phyloP scores from a whole-genome alignment of 2,888 invertebrate genomes.

The Coleophora deauratella region DNA sequence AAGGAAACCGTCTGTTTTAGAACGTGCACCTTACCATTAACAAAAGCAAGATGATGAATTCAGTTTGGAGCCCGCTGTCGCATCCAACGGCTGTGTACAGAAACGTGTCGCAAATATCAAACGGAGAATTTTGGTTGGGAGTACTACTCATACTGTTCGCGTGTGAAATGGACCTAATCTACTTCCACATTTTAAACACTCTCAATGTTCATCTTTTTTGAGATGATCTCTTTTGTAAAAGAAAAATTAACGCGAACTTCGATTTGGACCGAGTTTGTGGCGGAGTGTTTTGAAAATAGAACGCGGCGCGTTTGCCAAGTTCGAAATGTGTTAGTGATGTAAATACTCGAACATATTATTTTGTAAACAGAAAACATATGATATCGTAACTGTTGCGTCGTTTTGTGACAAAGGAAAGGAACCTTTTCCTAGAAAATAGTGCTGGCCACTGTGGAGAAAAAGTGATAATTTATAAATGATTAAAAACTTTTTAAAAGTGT shows the following conservation, averaged over 20 bases:
- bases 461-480: too few relatives aligned
- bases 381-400: background rate
- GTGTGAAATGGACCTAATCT: slow-evolving; percentile 66
- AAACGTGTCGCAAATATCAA: slow-evolving; percentile 41
- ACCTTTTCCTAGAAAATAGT: too few relatives aligned
- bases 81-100: slow-evolving; percentile 38
- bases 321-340: background rate
- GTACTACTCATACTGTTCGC: slow-evolving; percentile 52
- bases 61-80: slow-evolving; percentile 53
- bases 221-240: slow-evolving; percentile 2
- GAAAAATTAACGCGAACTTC: slow-evolving; percentile 13
- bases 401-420: too few relatives aligned
- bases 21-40: slow-evolving; percentile 4
- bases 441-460: too few relatives aligned
- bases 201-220: slow-evolving; percentile 20
- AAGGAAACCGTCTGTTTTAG: slow-evolving; percentile 6
- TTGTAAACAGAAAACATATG: slow-evolving; percentile 39
- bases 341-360: slow-evolving; percentile 3
- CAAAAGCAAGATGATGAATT: slow-evolving; percentile 33
- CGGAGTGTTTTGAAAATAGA: slow-evolving; percentile 37
- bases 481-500: too few relatives aligned
- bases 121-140: slow-evolving; percentile 64
- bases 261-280: slow-evolving; percentile 24
- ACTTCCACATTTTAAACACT: slow-evolving; percentile 45
- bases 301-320: slow-evolving; percentile 10